Evolutionary conservation across 2,888 invertebrate species (phyloP).

Genomic region (Torymus aiolomorphi): DNA sequence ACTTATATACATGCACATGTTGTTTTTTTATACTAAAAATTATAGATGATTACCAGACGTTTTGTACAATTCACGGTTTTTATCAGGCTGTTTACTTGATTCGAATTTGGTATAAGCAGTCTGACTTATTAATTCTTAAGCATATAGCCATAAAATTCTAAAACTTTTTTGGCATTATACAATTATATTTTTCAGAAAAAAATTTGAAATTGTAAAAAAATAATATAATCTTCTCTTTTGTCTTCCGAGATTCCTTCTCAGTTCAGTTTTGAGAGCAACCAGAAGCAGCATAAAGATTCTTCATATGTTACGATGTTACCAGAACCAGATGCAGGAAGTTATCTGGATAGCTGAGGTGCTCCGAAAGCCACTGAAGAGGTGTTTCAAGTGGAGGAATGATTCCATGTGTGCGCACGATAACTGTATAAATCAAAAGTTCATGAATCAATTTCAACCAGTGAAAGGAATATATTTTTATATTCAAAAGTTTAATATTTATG

Average conservation of each 20-base stretch:
- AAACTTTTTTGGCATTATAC: constrained; percentile 37
- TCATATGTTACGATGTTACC: constrained; percentile 66
- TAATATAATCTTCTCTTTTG: constrained; percentile 57
- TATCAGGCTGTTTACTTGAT: constrained; percentile 34
- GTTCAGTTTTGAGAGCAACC: constrained; percentile 33
- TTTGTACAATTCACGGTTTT: constrained; percentile 47
- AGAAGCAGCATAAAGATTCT: constrained; percentile 33
- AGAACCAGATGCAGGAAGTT: constrained; percentile 95
- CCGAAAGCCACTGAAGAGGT: constrained; percentile 97
- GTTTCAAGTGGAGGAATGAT: constrained; percentile 91
- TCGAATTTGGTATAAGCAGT: constrained; percentile 52
- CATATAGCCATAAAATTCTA: constrained; percentile 26
- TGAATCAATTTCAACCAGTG: no score
- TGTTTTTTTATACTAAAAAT: constrained; percentile 53
- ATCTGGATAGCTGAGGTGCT: constrained; percentile 98
- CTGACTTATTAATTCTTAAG: constrained; percentile 33
- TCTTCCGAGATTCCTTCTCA: constrained; percentile 41
- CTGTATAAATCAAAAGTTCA: constrained; percentile 74
- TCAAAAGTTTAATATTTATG: background rate
- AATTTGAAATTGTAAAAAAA: constrained; percentile 60
- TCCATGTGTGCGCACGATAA: constrained; percentile 90
- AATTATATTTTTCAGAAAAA: constrained; percentile 18
- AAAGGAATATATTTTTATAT: constrained; percentile 38
- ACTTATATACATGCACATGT: constrained; percentile 57
- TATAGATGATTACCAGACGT: constrained; percentile 45